A percentile compares a stretch with the other conserved stretches of the same genome.
phyloP scores from a whole-genome alignment of 64 coral and sea anemone genomes.

The Astreopora myriophthalma region DNA sequence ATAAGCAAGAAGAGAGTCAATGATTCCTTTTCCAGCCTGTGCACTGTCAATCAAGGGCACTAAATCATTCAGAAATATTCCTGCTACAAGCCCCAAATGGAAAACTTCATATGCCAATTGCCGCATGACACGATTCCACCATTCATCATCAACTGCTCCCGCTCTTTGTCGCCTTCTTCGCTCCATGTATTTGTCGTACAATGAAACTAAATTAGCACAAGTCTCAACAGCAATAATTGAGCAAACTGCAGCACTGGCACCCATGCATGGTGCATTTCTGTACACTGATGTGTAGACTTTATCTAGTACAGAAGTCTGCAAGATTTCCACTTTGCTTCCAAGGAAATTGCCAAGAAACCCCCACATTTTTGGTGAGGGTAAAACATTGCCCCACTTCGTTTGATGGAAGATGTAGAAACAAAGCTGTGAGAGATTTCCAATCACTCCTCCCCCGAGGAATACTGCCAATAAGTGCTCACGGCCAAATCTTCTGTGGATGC shows the following conservation, averaged over 20 bases:
- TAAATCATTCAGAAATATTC: slow-evolving; percentile 57
- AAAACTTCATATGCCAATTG: slow-evolving; percentile 65
- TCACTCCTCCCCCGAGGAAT: slow-evolving; percentile 82
- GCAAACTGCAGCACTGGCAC: slow-evolving; percentile 83
- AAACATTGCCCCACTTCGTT: slow-evolving; percentile 68
- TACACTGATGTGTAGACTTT: slow-evolving; percentile 73
- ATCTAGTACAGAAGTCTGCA: slow-evolving; percentile 49
- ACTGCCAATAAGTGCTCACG: slow-evolving; percentile 66
- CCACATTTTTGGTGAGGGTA: slow-evolving; percentile 76
- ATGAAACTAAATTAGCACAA: slow-evolving; percentile 71
- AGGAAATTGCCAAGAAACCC: slow-evolving; percentile 59
- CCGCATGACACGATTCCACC: slow-evolving; percentile 28
- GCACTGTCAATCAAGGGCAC: slow-evolving; percentile 66
- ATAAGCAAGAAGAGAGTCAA: slow-evolving; percentile 76
- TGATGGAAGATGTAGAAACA: slow-evolving; percentile 81
- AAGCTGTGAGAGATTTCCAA: slow-evolving; percentile 79
- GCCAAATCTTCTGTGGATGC: slow-evolving; percentile 76
- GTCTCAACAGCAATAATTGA: slow-evolving; percentile 77
- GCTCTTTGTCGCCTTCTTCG: slow-evolving; percentile 39
- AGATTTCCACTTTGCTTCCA: slow-evolving; percentile 35
- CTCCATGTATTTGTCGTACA: slow-evolving; percentile 61
- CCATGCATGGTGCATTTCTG: slow-evolving; percentile 73
- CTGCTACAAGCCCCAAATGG: slow-evolving; percentile 49
- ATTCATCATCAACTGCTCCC: slow-evolving; percentile 18
- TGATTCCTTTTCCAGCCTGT: slow-evolving; percentile 47